Base-by-base conservation (phyloP, 2,888 invertebrate genomes). In the Neoascia interrupta region DNA sequence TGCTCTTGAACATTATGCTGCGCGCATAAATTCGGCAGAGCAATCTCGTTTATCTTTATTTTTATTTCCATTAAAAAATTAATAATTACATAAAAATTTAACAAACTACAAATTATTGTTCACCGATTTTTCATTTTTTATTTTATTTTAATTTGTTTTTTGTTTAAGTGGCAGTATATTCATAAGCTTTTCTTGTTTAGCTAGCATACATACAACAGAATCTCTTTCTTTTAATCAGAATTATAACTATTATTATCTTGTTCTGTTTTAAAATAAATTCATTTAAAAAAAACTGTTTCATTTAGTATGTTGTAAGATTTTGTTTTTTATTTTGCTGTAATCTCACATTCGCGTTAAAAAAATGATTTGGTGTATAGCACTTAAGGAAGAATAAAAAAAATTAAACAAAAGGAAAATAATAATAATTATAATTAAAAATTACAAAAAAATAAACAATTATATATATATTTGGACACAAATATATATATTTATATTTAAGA, bases 301-400 rank as follows among this genome's bases (percentile, higher is more conserved):
- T 2, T 41, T 43, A 28, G 18, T 39, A 16, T 47, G 37, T 68
- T 26, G 36, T 36, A 39, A 61, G 21, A 28, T 18, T 21, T 47
- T 60, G 23, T 23, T 18, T 19, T 47, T 36, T 26, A 18, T 60
- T 60, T 47, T 2, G 47, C 60, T 47, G 36, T 60, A 45, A 36
- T 11, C 47, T 58, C 43, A 49, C 37, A 37, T 18, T 61, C 37
- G 37, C 47, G 45, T 66, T 53, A 26, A 58, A 28, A 64, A 39
- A 49, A 41, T 26, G 34, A 54, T 79, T 79, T 79, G 79, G 79
- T 79, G 79, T 79, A 79, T 79, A 79, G 79, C 79, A 79, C 79
- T 73, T 79, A 73, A 73, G 73, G 72, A 73, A 79, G 76, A 79
- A 79, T 79, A 53, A 41, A 54, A 68, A 63, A 63, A 58, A 69